phyloP scores from a whole-genome alignment of 1,140 invertebrate species.

The Drosophila nikananu region DNA sequence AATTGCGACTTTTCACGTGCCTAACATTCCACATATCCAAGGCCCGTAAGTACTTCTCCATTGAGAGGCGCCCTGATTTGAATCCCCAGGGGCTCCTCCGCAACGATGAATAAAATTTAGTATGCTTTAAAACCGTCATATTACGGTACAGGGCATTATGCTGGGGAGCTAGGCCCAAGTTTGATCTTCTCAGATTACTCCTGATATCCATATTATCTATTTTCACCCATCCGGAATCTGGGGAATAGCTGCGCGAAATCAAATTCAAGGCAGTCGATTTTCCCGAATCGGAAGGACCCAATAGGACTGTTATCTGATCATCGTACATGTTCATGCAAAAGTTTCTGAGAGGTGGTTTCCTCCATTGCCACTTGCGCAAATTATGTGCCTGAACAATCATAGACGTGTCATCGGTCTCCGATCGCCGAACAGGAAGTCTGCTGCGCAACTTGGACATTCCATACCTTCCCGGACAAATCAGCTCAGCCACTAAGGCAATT shows the following conservation, averaged over 20 bases:
- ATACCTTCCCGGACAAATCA: conserved; percentile 22
- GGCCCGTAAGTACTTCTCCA: conserved; percentile 8
- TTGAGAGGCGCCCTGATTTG: neutral
- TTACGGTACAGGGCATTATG: conserved; percentile 19
- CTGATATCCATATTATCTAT: conserved; percentile 10
- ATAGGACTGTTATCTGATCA: conserved; percentile 24
- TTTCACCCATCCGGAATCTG: conserved; percentile 8
- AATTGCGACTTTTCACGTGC: conserved; percentile 5
- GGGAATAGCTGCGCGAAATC: conserved; percentile 17
- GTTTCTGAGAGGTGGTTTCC: conserved; percentile 7
- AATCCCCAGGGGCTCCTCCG: neutral
- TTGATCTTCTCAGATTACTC: neutral
- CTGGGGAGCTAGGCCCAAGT: conserved; percentile 10
- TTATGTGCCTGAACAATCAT: conserved; percentile 7
- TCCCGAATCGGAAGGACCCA: conserved; percentile 22
- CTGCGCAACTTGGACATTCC: neutral
- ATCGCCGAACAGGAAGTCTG: too few relatives aligned
- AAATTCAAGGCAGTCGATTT: conserved; percentile 11
- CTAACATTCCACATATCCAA: conserved; percentile 9
- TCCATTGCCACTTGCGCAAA: neutral
- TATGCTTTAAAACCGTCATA: conserved; percentile 13
- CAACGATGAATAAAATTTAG: conserved; percentile 6
- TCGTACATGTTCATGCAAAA: conserved; percentile 38
- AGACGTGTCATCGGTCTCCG: neutral
- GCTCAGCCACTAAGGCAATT: neutral